Evolutionary conservation across 2,797 vertebrate genomes (phyloP), one percentile per base, ranked within the genome.

Genomic region (Eutrigla gurnardus): DNA sequence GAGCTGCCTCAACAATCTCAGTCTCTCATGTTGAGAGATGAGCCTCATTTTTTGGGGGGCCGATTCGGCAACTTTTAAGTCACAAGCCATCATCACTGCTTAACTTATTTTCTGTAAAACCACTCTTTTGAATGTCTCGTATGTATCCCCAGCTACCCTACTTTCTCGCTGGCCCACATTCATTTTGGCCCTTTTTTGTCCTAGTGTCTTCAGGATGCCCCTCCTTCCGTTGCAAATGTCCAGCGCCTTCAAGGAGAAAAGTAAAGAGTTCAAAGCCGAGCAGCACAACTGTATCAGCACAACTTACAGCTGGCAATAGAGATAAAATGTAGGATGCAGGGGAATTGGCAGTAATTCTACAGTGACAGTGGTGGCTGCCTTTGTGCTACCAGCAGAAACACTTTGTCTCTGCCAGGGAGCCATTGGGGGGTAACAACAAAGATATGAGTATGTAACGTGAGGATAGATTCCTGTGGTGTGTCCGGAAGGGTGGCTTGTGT

Each of bases 241-340:
- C 83, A 91, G 86, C 57, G 58, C 74, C 87, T 54, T 10, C 64
- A 45, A 89, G 84, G 73, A 72, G 66, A 17, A 49, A 79, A 83
- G 81, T 87, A 80, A 81, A 55, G 72, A 85, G 86, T 88, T 92
- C 82, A 93, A 90, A 91, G 90, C 81, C 7, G 17, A 72, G 67
- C 63, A 66, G 78, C 80, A 88, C 72, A 90, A 83, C 81, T 89
- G 85, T 81, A 88, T 90, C 88, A 80, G 80, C 69, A 77, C 63
- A 83, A 90, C 67, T 75, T 83, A 77, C 81, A 89, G 82, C 91
- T 92, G 90, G 84, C 73, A 64, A 32, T 13, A 63, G 36, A 91
- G 90, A 92, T 91, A 91, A 89, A 79, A 84, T 61, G 79, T 79
- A 55, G 87, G 77, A 90, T 86, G 82, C 85, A 73, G 81, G 82